These are phyloP conservation scores for Danio kyathit DNA, from an alignment of 2,797 vertebrate genomes.

Conservation along the genomic window DNA sequence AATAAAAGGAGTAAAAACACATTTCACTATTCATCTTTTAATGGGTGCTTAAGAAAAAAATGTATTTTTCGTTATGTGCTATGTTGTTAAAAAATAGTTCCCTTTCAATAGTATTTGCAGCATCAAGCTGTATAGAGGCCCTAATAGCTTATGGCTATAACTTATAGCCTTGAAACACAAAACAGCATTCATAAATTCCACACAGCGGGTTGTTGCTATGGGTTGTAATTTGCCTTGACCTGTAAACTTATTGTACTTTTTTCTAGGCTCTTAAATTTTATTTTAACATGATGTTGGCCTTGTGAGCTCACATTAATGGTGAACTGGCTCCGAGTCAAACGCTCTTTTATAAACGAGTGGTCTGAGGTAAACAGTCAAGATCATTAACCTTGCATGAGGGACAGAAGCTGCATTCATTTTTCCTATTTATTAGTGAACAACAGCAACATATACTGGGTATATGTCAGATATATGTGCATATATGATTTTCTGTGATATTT, in stretches of 20 bases:
- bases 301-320: conserved; percentile 23
- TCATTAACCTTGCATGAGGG: conserved; percentile 3
- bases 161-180: neutral
- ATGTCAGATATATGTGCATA: neutral
- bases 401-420: neutral
- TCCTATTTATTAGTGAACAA: neutral
- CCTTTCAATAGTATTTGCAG: conserved; percentile 42
- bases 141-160: neutral
- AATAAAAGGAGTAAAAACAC: neutral
- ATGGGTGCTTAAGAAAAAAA: neutral
- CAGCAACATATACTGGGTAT: no score
- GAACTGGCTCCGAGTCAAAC: conserved; percentile 3
- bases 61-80: conserved; percentile 3
- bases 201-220: neutral
- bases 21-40: neutral
- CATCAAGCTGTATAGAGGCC: neutral
- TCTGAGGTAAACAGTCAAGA: conserved; percentile 31
- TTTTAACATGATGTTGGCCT: conserved; percentile 18
- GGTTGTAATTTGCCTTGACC: conserved; percentile 1
- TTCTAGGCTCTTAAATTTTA: conserved; percentile 8
- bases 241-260: conserved; percentile 16
- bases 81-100: conserved; percentile 1
- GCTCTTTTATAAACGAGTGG: conserved; percentile 14
- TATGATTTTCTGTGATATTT: neutral
- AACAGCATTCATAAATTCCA: conserved; percentile 13